Conservation (phyloP, 2,113 vertebrate species). For the Oryzias curvinotus region DNA sequence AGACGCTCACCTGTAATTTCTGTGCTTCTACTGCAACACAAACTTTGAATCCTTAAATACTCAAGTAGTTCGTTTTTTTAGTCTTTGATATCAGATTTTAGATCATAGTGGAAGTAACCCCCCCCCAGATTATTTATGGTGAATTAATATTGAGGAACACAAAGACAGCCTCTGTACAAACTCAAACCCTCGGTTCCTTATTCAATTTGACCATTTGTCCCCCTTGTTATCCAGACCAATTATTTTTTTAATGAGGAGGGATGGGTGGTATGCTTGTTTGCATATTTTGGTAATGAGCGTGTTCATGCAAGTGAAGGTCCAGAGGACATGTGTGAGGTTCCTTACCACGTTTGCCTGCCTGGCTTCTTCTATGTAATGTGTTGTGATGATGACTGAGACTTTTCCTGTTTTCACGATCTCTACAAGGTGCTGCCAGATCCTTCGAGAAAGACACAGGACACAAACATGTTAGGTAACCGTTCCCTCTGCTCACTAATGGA, state of each 20-base stretch:
- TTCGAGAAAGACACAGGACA: slow-evolving; percentile 28
- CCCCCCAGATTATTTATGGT: too few relatives aligned
- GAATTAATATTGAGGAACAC: not conserved
- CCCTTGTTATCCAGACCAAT: slow-evolving; percentile 22
- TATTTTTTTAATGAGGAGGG: slow-evolving; percentile 20
- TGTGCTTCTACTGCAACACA: too few relatives aligned
- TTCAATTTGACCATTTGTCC: slow-evolving; percentile 5
- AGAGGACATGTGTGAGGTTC: not conserved
- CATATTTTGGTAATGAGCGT: not conserved
- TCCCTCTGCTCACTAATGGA: not conserved
- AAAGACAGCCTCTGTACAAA: not conserved
- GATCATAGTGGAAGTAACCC: too few relatives aligned
- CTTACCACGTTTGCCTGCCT: slow-evolving; percentile 80
- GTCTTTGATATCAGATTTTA: too few relatives aligned
- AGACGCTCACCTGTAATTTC: too few relatives aligned
- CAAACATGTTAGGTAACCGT: slow-evolving; percentile 15
- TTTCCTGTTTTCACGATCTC: slow-evolving; percentile 79
- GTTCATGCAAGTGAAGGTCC: not conserved
- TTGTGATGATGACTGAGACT: slow-evolving; percentile 82
- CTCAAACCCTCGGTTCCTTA: not conserved
- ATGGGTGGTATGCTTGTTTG: not conserved
- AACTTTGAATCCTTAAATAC: too few relatives aligned
- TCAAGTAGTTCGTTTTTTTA: too few relatives aligned
- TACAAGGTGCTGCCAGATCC: slow-evolving; percentile 83
- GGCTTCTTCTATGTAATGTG: slow-evolving; percentile 83